Evolutionary conservation across 2,113 vertebrate species (phyloP).

Genomic region (Crotophaga sulcirostris): DNA sequence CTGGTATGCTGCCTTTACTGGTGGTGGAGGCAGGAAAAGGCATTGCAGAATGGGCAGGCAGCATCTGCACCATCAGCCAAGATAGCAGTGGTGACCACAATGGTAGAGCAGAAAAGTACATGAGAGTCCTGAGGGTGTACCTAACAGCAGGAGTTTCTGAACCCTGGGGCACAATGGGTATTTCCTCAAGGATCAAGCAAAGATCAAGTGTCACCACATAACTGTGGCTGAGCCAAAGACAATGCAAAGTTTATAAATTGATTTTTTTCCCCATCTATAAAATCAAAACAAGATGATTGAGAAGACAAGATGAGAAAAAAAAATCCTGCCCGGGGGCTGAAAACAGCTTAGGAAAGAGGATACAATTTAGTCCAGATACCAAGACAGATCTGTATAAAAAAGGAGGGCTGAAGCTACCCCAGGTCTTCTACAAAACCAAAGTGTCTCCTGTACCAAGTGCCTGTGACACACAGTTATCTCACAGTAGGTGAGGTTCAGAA

Average conservation of each 20-base stretch:
- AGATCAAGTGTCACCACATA: background rate
- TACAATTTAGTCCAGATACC: background rate
- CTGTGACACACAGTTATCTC: background rate
- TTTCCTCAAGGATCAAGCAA: background rate
- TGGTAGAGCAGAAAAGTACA: background rate
- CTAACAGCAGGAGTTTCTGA: background rate
- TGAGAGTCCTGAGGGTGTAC: background rate
- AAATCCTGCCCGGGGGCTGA: background rate
- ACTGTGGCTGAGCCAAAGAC: background rate
- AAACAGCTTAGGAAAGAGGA: background rate
- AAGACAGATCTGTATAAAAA: background rate
- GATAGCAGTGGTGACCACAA: background rate
- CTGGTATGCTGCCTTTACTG: background rate
- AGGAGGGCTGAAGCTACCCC: background rate
- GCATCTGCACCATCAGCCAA: background rate
- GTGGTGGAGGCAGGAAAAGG: background rate
- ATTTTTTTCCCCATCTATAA: background rate
- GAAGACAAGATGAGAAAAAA: background rate
- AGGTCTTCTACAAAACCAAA: background rate
- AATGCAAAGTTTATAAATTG: background rate
- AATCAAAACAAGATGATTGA: background rate
- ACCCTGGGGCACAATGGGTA: fast-evolving
- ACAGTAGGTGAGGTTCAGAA: background rate
- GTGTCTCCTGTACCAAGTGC: background rate
- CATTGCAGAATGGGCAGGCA: background rate